Conservation (phyloP, 2,888 invertebrate genomes). For the Rhopalosiphum nymphaeae region DNA sequence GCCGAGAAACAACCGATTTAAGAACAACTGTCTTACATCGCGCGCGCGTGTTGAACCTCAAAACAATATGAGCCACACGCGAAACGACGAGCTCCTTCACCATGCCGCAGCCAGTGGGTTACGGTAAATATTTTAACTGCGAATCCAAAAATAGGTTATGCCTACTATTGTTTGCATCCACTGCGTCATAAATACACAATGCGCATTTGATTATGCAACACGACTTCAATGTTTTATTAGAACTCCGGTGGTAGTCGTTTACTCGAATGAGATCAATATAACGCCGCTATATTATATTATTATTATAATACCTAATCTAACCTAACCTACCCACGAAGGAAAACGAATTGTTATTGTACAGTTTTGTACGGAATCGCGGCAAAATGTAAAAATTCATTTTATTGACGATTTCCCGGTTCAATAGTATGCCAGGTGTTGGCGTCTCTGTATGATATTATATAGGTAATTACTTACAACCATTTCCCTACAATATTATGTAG, state of each 20-base stretch:
- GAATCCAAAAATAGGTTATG: neutral
- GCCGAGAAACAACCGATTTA: neutral
- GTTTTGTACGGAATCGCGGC: neutral
- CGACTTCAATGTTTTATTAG: neutral
- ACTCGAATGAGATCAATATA: neutral
- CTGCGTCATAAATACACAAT: neutral
- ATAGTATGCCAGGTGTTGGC: neutral
- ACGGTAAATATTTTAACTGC: neutral
- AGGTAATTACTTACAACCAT: neutral
- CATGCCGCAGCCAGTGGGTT: neutral
- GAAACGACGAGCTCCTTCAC: neutral
- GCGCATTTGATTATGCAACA: neutral
- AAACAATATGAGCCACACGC: neutral
- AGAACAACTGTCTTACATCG: neutral
- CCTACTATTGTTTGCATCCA: neutral
- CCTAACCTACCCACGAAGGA: accelerated
- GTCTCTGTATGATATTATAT: neutral
- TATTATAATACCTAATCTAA: neutral
- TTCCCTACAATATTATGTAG: neutral
- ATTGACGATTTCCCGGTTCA: neutral
- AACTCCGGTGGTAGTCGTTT: neutral
- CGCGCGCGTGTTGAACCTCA: neutral
- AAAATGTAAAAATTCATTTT: neutral
- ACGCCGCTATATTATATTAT: neutral
- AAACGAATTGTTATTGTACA: neutral